Evolutionary conservation across 2,113 vertebrate genomes (phyloP).

Genomic region (Mustela lutreola): DNA sequence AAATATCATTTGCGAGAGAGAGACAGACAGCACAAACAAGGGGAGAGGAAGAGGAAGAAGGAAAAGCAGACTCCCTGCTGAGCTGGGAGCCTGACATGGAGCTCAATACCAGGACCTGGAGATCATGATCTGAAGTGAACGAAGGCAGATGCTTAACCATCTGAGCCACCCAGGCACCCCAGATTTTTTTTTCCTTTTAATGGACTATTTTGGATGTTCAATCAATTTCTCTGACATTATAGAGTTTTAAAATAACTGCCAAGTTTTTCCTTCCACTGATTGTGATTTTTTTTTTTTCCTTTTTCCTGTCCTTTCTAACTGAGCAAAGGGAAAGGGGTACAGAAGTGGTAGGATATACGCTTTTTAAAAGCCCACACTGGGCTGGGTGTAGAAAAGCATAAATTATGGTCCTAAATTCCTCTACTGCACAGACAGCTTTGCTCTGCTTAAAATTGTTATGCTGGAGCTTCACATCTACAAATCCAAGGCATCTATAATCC

Average conservation of each 20-base stretch:
- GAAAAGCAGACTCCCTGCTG: no score
- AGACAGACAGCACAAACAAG: no score
- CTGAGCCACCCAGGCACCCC: no score
- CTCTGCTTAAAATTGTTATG: background rate
- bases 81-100: no score
- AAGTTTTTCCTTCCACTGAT: background rate
- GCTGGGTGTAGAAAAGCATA: background rate
- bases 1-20: no score
- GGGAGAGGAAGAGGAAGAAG: no score
- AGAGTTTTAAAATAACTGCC: slow-evolving; percentile 11
- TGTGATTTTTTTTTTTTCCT: background rate
- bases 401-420: slow-evolving; percentile 1
- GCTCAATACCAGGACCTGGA: no score
- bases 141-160: no score
- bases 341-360: background rate
- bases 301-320: slow-evolving; percentile 3
- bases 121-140: no score
- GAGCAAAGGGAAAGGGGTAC: background rate
- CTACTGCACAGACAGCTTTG: background rate
- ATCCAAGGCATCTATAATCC: background rate
- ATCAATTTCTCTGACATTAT: slow-evolving; percentile 41
- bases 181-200: background rate
- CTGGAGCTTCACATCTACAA: background rate
- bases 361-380: background rate
- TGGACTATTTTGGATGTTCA: slow-evolving; percentile 49